Evolutionary conservation across 2,113 vertebrate species (phyloP), one percentile per base, ranked within the genome.

Genomic region (Forbesichthys agassizii): DNA sequence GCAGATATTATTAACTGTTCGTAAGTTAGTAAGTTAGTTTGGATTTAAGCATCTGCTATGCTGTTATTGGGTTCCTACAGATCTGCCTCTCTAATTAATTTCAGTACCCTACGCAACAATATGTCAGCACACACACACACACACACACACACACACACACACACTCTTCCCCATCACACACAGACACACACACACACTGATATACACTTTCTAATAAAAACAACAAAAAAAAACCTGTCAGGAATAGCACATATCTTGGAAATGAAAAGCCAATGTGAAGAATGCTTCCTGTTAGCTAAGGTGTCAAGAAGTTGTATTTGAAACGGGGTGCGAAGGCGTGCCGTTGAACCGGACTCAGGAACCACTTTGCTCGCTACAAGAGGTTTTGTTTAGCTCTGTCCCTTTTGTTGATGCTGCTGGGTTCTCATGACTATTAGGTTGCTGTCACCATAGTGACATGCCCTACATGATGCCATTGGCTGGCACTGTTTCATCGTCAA

Each of bases 341-440:
- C 0, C 48, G 42, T 63, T 65, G 67, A 81, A 77, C 84, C 55
- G 14, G 79, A 80, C 61, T 58, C 53, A 61, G 54, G 62, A 72
- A 58, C 71, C 46, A 67, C 65, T 63, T 67, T 42, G 4, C 74
- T 82, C 58, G 51, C 65, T 63, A 61, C 54, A 74, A 81, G 61
- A 73, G 46, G 66, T 84, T 88, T 83, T 75, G 76, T 81, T 85
- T 88, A 79, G 80, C 84, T 61, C 73, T 12, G 55, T 68, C 79
- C 64, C 49, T 61, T 42, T 73, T 77, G 77, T 88, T 82, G 79
- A 81, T 71, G 59, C 67, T 69, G 78, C 60, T 61, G 57, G 74
- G 56, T 85, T 86, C 74, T 76, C 82, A 83, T 73, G 79, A 75
- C 75, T 86, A 77, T 86, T 87, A 77, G 66, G 71, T 81, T 80